These are phyloP conservation scores for Charina bottae DNA, from an alignment of 2,113 vertebrate species.

Conservation along the genomic window DNA sequence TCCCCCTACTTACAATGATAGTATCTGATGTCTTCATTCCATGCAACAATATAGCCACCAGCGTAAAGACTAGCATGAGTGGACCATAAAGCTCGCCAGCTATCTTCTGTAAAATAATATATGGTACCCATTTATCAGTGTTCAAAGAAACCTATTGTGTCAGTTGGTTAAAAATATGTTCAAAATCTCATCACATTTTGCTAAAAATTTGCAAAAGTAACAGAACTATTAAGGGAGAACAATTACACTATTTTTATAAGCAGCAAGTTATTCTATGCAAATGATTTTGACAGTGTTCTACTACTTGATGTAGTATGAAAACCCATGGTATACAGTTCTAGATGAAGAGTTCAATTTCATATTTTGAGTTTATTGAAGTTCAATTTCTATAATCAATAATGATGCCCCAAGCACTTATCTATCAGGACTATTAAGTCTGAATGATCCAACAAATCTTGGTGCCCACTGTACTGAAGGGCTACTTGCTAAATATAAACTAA, in stretches of 20 bases:
- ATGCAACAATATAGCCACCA: slow-evolving; percentile 96
- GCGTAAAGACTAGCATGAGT: slow-evolving; percentile 96
- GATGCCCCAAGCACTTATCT: neutral
- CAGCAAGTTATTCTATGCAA: neutral
- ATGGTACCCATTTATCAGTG: slow-evolving; percentile 26
- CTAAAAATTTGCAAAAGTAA: neutral
- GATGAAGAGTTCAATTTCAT: neutral
- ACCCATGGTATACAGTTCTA: neutral
- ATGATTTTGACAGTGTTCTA: neutral
- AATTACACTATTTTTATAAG: neutral
- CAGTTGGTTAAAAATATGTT: accelerated
- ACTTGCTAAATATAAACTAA: neutral
- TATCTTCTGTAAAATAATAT: slow-evolving; percentile 82
- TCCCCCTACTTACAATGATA: slow-evolving; percentile 83
- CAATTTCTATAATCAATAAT: neutral
- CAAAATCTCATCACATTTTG: neutral
- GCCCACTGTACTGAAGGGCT: neutral
- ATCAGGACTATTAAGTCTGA: neutral
- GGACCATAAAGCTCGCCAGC: slow-evolving; percentile 96
- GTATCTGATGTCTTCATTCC: slow-evolving; percentile 99
- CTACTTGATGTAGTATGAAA: neutral
- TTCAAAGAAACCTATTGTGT: neutral
- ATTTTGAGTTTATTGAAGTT: neutral
- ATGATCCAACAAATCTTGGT: neutral
- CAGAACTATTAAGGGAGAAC: neutral